Evolutionary conservation across 1,140 invertebrate genomes (phyloP), one percentile per base, ranked within the genome.

Genomic region (Notospermus geniculatus): DNA sequence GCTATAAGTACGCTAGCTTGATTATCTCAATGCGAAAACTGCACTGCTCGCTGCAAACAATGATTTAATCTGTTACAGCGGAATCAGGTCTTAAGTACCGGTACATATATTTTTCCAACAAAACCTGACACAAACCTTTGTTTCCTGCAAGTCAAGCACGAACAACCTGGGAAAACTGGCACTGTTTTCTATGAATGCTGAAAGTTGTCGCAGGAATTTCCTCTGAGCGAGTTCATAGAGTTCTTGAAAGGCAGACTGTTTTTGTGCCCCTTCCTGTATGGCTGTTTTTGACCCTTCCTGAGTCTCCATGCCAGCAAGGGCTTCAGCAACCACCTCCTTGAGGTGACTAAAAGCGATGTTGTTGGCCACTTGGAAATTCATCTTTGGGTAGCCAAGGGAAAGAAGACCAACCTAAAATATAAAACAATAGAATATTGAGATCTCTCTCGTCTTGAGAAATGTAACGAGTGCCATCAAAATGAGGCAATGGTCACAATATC

Each of bases 211-310:
- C 36, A 69, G 57, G 41, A 69, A 64, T 27, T 69, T 69, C 0
- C 67, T 54, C 53, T 69, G 67, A 0, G 67, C 66, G 25, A 69
- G 54, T 36, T 69, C 65, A 55, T 64, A 54, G 17, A 67, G 30
- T 46, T 69, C 67, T 60, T 65, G 60, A n/a, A 50, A 52, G 17
- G 41, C 55, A 7, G 32, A 36, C n/a, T 41, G 23, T 15, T 36
- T 36, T 39, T 36, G 17, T 29, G 54, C 28, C 36, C 54, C 29
- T 55, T 29, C 2, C n/a, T 36, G 25, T 23, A n/a, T 23, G 11
- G 30, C 19, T 57, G 32, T 23, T 43, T 57, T 43, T 9, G 28
- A 19, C 17, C 28, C 39, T 2, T 25, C 32, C 22, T 43, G 23
- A 28, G 4, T 7, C 17, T 57, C 56, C 28, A 19, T 22, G 41